Evolutionary conservation across 1,140 invertebrate genomes (phyloP), one percentile per base, ranked within the genome.

Genomic region (Drosophila repletoides): DNA sequence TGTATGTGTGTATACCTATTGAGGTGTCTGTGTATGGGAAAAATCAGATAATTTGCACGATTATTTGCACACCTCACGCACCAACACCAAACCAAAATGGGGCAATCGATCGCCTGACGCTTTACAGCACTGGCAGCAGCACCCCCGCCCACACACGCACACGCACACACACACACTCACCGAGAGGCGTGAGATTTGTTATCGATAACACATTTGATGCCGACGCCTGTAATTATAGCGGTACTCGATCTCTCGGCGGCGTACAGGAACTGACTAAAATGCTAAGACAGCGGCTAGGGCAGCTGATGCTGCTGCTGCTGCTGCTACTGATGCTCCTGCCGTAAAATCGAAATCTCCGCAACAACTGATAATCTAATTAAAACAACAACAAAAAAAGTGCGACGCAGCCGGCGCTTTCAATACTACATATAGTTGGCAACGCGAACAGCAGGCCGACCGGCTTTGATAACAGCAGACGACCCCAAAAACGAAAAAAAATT

Each of bases 241-340:
- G 17, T 38, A 33, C 31, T 31, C 51, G 41, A 28, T 60, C 49
- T 43, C 24, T 21, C 15, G 45, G 63, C 74, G 70, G 66, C 80
- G 74, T 79, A 64, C 80, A 84, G 79, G 79, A 84, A 86, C 79
- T 84, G 75, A 84, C 79, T 84, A 67, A 86, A 75, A 19, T 41
- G 46, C 43, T 49, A 28, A 31, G 61, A 24, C 61, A 46, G 49
- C 70, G 41, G 56, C 34, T 66, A 14, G n/a, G 46, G 46, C 38
- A 29, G 56, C 49, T 46, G 41, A 45, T 46, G 45, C 58, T 51
- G 51, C 29, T 38, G 9, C 28, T 49, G 56, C 66, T 67, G 55
- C 68, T 69, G 48, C 29, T 52, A 43, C 66, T 67, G 55, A 61
- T 69, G 48, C 29, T 52, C 43, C 59, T 38, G 70, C 77, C 65